Base-by-base conservation (phyloP, 2,888 invertebrate species). In the Noctua janthe region DNA sequence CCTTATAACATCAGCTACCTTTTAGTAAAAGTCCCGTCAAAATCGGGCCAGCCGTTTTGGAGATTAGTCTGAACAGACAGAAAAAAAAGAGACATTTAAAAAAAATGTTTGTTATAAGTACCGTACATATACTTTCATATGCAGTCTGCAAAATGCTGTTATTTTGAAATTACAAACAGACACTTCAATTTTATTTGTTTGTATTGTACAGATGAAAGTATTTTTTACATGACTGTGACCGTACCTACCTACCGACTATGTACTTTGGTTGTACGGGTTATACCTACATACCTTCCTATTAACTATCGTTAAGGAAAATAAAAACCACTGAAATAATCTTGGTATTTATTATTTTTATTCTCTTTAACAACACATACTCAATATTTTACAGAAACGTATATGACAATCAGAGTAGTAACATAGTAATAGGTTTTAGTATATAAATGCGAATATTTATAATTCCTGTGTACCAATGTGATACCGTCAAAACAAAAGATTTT, bases 281-380 rank as follows among this genome's bases (percentile, higher is more conserved):
- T 11, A 47, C 47, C 47, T 43, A 23, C 13, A 67, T 67, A 15
- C 5, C 47, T 47, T n/a, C 69, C 20, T 20, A 49, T 39, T 20
- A 56, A 49, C 23, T 51, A 78, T 73, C 35, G 51, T 69, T 74
- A 81, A 78, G 84, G 76, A 84, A 89, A 93, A 90, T 84, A 83
- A 92, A 91, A 91, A 90, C 88, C 74, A 89, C 85, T 83, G 79
- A 91, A 86, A 91, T 93, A 94, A 94, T 95, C 90, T 95, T 94
- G 91, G 94, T 95, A 97, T 97, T 97, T 96, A 96, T 96, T 96
- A 96, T 94, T 96, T 97, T 97, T 96, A 97, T 97, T 97, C 95
- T 97, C 95, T 97, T 97, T 96, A 97, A 97, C 97, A 97, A 97
- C 97, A 97, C 97, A 97, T 97, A 97, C 95, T 97, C 96, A 96